Conservation (phyloP, 2,113 vertebrate species). For the Ardeotis arabs region DNA sequence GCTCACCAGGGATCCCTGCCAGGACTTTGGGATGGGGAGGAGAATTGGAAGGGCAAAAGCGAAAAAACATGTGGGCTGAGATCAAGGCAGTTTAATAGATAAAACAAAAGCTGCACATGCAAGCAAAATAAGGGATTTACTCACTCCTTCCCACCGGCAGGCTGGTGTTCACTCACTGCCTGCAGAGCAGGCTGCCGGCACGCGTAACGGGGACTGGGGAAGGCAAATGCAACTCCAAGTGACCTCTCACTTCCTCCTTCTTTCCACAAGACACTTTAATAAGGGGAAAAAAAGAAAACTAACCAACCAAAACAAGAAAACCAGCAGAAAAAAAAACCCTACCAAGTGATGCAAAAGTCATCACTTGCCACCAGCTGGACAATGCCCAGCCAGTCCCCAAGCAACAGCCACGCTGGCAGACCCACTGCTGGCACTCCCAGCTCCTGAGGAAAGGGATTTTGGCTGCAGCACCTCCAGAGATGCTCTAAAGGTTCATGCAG, state of each 20-base stretch:
- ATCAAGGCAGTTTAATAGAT: neutral
- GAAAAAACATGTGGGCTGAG: neutral
- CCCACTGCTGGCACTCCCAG: neutral
- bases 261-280: neutral
- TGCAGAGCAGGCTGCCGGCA: too few relatives aligned
- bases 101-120: neutral
- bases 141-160: neutral
- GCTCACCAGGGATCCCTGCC: neutral
- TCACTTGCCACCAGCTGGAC: neutral
- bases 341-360: neutral
- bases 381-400: neutral
- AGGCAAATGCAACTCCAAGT: neutral
- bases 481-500: neutral
- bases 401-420: neutral
- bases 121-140: neutral
- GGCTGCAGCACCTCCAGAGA: neutral
- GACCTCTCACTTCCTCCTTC: neutral
- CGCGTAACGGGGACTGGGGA: fast-evolving
- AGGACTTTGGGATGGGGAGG: neutral
- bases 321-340: too few relatives aligned
- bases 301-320: neutral
- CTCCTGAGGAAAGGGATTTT: neutral
- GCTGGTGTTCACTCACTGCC: neutral
- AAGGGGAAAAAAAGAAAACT: neutral
- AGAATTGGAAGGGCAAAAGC: neutral